These are phyloP conservation scores for Mactromeris polynyma DNA, from an alignment of 2,888 invertebrate genomes.

Conservation along the genomic window DNA sequence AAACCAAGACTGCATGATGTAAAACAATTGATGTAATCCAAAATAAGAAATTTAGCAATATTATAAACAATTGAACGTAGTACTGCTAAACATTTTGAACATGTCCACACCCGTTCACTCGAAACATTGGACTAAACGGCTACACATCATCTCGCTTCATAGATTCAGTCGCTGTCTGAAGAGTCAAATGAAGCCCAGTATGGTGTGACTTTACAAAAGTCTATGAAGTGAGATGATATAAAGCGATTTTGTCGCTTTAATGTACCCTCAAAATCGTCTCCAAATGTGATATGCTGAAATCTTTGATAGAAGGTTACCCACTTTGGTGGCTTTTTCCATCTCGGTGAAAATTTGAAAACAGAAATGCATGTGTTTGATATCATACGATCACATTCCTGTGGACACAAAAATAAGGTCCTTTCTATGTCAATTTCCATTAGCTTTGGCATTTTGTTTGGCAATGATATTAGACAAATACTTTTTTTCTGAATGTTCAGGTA, in stretches of 20 bases:
- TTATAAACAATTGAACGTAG: too few species aligned
- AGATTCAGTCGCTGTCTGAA: neutral
- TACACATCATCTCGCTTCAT: neutral
- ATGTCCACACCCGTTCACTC: neutral
- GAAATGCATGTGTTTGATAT: neutral
- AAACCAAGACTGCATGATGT: neutral
- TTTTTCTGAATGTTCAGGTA: conserved; percentile 25
- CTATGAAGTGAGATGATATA: neutral
- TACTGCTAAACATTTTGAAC: neutral
- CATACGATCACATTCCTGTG: neutral
- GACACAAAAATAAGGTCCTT: neutral
- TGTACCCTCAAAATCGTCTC: neutral
- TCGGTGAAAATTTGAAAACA: neutral
- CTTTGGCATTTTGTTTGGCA: neutral
- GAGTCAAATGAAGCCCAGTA: neutral
- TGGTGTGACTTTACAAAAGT: neutral
- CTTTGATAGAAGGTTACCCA: neutral
- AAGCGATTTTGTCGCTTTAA: neutral
- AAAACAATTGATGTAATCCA: neutral
- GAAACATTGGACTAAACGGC: neutral
- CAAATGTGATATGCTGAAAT: neutral
- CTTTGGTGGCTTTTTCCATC: neutral
- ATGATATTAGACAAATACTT: conserved; percentile 10
- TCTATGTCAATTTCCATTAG: neutral
- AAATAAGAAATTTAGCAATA: conserved; percentile 14